phyloP scores from a whole-genome alignment of 2,113 vertebrate genomes.

The Lampris incognitus region DNA sequence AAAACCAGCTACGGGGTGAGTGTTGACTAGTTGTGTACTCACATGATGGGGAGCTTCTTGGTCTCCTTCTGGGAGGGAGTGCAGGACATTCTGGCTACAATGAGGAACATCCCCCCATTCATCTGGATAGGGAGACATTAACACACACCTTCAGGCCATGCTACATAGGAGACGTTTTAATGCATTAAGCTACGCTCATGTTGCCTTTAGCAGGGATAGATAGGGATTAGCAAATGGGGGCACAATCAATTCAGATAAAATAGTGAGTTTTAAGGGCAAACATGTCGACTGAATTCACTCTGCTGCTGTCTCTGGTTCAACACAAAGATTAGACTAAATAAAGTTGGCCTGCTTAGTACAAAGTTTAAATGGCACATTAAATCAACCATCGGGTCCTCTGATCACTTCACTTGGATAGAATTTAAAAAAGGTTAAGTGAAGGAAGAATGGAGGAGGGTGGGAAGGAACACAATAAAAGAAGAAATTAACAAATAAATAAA shows the following conservation, averaged over 20 bases:
- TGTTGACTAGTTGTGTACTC: constrained; percentile 74
- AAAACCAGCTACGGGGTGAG: too few species aligned
- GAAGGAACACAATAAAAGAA: neutral
- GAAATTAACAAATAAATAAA: neutral
- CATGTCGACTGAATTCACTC: neutral
- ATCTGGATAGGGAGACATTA: constrained; percentile 79
- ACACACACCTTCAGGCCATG: neutral
- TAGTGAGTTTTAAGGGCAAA: neutral
- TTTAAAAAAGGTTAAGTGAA: neutral
- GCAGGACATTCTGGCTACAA: constrained; percentile 92
- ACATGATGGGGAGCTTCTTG: constrained; percentile 95
- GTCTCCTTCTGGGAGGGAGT: constrained; percentile 94
- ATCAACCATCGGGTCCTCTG: too few species aligned
- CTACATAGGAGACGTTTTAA: neutral
- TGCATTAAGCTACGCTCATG: constrained; percentile 15
- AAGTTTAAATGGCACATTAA: too few species aligned
- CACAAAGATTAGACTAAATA: too few species aligned
- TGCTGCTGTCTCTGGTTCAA: too few species aligned
- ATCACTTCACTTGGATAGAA: neutral
- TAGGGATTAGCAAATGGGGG: constrained; percentile 3
- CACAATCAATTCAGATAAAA: constrained; percentile 46
- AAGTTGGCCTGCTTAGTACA: too few species aligned
- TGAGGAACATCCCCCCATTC: constrained; percentile 94
- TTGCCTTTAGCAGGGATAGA: constrained; percentile 5
- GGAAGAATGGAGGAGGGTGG: neutral